phyloP scores from a whole-genome alignment of 2,797 vertebrate species.

The Adelosebastes latens region DNA sequence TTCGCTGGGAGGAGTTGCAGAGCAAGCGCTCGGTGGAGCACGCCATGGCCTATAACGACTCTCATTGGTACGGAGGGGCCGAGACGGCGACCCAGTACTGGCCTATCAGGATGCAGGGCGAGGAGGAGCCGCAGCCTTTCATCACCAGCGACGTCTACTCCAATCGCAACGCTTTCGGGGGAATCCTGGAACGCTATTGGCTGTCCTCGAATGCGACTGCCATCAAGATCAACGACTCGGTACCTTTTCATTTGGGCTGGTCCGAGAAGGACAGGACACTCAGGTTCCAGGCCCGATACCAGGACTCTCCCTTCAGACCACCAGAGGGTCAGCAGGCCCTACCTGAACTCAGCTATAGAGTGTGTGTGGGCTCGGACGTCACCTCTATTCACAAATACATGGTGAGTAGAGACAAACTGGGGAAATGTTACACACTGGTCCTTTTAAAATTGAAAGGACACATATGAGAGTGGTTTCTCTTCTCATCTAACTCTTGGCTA shows the following conservation, averaged over 20 bases:
- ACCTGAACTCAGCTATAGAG: constrained; percentile 92
- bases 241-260: constrained; percentile 97
- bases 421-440: too few relatives aligned
- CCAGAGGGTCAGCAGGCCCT: constrained; percentile 75
- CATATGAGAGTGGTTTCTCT: too few relatives aligned
- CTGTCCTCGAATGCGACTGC: constrained; percentile 92
- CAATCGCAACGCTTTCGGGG: constrained; percentile 88
- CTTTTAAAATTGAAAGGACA: too few relatives aligned
- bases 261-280: constrained; percentile 86
- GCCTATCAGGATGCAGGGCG: constrained; percentile 89
- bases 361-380: constrained; percentile 92
- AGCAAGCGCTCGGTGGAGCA: constrained; percentile 86
- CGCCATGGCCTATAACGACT: constrained; percentile 90
- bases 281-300: constrained; percentile 90
- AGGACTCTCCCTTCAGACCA: constrained; percentile 89
- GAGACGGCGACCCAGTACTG: constrained; percentile 92
- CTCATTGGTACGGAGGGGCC: constrained; percentile 94
- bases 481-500: too few relatives aligned
- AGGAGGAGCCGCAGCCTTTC: constrained; percentile 90
- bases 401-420: constrained; percentile 71
- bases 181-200: constrained; percentile 96
- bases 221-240: constrained; percentile 93
- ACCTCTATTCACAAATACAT: constrained; percentile 98
- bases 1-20: constrained; percentile 93
- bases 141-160: constrained; percentile 92